Base-by-base conservation (phyloP, 2,888 invertebrate genomes). In the Lathronympha strigana region DNA sequence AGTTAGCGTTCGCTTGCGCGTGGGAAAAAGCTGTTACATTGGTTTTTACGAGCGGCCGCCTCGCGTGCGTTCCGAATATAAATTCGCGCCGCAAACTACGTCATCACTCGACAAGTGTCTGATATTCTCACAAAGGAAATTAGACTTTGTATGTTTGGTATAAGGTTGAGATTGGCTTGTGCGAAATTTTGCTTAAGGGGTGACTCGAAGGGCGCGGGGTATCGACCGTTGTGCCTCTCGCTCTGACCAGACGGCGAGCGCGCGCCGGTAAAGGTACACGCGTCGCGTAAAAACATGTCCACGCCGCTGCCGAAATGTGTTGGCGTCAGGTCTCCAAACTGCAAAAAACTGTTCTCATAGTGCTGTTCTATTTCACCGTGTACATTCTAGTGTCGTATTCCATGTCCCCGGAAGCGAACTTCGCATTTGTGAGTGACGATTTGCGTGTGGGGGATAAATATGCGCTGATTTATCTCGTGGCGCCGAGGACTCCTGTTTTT, bases 271-370 rank as follows among this genome's bases (percentile, higher is more conserved):
- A 63, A 69, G 73, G 61, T 28, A 53, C 51, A 66, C 75, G 80
- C 80, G 80, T 70, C 69, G 66, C 63, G 21, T 31, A 23, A 63
- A 58, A 61, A 28, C 60, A 60, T 54, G 60, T 47, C 28, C 23
- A 68, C 67, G 72, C 54, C 50, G 50, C 61, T 61, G 15, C 67
- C 77, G 80, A 74, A 71, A 85, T 85, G 82, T 82, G 77, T 67
- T 78, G 82, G 76, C 83, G 84, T 57, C 78, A 78, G 70, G 71
- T 82, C 63, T 76, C 79, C 63, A 82, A 77, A 76, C 63, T 80
- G 38, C 79, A 80, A 69, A 84, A 79, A 73, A 70, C 73, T 58
- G 69, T 82, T 67, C 69, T 77, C 53, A 62, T 80, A 31, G 66
- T 82, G 61, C 51, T 80, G 8, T 66, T 77, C n/a, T 86, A 86